Percentiles rank a stretch among this genome's conserved stretches.
phyloP scores from a whole-genome alignment of 1,140 invertebrate genomes.

The Drosophila grimshawi region DNA sequence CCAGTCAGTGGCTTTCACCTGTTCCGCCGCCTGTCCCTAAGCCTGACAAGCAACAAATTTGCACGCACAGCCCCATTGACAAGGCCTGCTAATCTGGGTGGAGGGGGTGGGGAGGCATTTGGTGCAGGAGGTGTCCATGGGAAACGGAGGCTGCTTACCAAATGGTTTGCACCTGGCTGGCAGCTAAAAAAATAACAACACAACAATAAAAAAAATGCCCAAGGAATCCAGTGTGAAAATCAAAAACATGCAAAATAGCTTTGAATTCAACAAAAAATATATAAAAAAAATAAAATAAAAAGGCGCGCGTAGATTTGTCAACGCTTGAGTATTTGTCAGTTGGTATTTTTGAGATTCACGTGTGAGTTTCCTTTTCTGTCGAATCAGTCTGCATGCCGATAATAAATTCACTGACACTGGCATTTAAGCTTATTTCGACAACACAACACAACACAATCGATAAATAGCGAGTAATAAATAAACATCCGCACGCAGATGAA shows the following conservation, averaged over 20 bases:
- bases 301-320: slow-evolving; percentile 61
- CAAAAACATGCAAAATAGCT: slow-evolving; percentile 74
- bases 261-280: slow-evolving; percentile 17
- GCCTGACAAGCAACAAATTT: slow-evolving; percentile 69
- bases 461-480: slow-evolving; percentile 60
- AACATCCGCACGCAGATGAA: slow-evolving; percentile 40
- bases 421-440: slow-evolving; percentile 52
- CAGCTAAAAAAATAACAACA: slow-evolving; percentile 12
- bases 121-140: slow-evolving; percentile 19
- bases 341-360: slow-evolving; percentile 27
- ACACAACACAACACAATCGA: slow-evolving; percentile 37
- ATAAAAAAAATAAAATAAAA: background rate
- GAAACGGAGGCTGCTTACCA: slow-evolving; percentile 32
- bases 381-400: slow-evolving; percentile 19
- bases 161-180: slow-evolving; percentile 34
- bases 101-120: slow-evolving; percentile 4
- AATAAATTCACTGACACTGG: slow-evolving; percentile 53
- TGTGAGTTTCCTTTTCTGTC: slow-evolving; percentile 8
- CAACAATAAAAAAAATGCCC: slow-evolving; percentile 1
- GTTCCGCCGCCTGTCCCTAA: slow-evolving; percentile 40
- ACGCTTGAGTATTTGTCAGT: slow-evolving; percentile 6
- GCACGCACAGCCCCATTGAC: slow-evolving; percentile 75
- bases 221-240: slow-evolving; percentile 51
- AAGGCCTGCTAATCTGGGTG: slow-evolving; percentile 73
- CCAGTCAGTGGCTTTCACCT: slow-evolving; percentile 41